Conservation (phyloP, 1,140 invertebrate species). For the Coptotermes formosanus region DNA sequence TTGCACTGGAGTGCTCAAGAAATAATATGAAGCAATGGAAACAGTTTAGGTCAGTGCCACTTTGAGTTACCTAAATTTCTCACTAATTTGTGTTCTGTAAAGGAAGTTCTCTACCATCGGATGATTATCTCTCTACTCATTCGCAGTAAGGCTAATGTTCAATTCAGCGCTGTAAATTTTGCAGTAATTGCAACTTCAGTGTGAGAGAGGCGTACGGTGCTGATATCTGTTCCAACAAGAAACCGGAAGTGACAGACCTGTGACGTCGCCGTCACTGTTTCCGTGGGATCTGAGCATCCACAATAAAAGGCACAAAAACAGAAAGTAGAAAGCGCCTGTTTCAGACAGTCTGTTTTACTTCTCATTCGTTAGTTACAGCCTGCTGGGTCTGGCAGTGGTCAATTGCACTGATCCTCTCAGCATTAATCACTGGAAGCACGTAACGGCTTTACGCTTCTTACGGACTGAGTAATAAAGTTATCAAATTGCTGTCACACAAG, state of each 20-base stretch:
- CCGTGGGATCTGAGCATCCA: background rate
- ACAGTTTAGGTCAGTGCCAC: background rate
- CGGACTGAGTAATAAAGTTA: background rate
- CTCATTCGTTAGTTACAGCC: background rate
- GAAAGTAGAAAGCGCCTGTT: background rate
- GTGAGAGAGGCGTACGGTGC: background rate
- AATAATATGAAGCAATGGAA: too few relatives aligned
- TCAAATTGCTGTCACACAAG: background rate
- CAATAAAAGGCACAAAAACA: background rate
- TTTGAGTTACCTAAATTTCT: background rate
- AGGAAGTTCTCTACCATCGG: background rate
- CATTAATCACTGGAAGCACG: background rate
- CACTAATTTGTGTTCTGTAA: background rate
- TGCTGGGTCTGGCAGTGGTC: background rate
- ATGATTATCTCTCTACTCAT: background rate
- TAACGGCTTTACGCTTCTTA: background rate
- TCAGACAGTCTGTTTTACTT: background rate
- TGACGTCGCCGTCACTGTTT: background rate
- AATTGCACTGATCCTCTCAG: background rate
- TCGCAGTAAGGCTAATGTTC: background rate
- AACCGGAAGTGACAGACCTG: background rate
- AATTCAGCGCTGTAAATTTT: background rate
- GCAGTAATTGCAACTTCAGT: background rate
- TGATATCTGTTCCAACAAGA: background rate
- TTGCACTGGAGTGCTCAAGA: too few relatives aligned